Percentiles rank a stretch among this genome's conserved stretches.
phyloP scores from a whole-genome alignment of 2,797 vertebrate genomes.

The Galaxias olidus region DNA sequence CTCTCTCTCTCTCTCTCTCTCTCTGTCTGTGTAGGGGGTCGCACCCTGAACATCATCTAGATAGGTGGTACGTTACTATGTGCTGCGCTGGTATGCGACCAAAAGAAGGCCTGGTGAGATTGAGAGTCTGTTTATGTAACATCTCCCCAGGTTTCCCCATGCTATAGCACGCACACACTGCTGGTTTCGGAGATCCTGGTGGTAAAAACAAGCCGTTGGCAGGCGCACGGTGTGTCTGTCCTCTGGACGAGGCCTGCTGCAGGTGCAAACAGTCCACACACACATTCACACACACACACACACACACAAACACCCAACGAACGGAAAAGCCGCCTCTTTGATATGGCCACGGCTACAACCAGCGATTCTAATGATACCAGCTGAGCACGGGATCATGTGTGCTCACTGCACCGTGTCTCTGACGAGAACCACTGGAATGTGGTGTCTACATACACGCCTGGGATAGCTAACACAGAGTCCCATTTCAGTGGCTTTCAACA shows the following conservation, averaged over 20 bases:
- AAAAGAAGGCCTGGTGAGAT: constrained; percentile 12
- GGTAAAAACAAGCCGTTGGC: constrained; percentile 54
- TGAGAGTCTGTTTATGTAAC: constrained; percentile 40
- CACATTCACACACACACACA: constrained; percentile 8
- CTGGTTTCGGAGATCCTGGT: constrained; percentile 28
- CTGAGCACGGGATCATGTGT: constrained; percentile 47
- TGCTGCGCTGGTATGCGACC: constrained; percentile 3
- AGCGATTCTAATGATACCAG: constrained; percentile 55
- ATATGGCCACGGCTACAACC: constrained; percentile 31
- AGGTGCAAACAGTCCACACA: constrained; percentile 45
- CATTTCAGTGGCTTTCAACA: constrained; percentile 33
- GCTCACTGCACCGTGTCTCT: constrained; percentile 34
- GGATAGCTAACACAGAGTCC: constrained; percentile 10
- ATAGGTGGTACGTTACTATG: constrained; percentile 26
- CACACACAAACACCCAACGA: constrained; percentile 13
- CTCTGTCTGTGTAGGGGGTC: neutral
- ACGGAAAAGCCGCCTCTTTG: constrained; percentile 43
- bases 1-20: too few relatives aligned
- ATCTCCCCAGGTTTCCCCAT: constrained; percentile 30
- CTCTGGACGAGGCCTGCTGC: constrained; percentile 20
- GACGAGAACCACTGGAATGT: constrained; percentile 43
- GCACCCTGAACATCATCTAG: constrained; percentile 29
- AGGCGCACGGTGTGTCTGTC: constrained; percentile 21
- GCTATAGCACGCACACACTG: constrained; percentile 10
- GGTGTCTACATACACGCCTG: constrained; percentile 31